Evolutionary conservation across 2,888 invertebrate species (phyloP).

Genomic region (Zeuzera pyrina): DNA sequence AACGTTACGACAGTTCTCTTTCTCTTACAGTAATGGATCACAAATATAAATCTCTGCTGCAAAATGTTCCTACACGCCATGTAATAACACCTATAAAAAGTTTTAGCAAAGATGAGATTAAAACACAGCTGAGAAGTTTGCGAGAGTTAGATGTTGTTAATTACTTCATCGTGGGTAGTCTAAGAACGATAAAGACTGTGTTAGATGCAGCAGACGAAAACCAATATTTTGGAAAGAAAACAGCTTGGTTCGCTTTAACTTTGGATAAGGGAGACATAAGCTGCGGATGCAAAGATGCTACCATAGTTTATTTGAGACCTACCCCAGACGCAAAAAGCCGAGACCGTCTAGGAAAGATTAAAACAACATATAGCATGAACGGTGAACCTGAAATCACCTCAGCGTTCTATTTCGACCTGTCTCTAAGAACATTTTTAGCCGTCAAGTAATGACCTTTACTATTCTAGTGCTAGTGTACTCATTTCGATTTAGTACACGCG

Average conservation of each 20-base stretch:
- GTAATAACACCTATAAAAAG: slow-evolving; percentile 81
- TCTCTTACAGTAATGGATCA: slow-evolving; percentile 88
- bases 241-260: slow-evolving; percentile 90
- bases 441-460: slow-evolving; percentile 76
- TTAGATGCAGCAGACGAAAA: slow-evolving; percentile 81
- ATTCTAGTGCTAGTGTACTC: slow-evolving; percentile 35
- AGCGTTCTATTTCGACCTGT: slow-evolving; percentile 91
- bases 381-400: slow-evolving; percentile 83
- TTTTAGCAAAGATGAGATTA: slow-evolving; percentile 74
- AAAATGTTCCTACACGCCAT: slow-evolving; percentile 92
- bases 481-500: slow-evolving; percentile 32
- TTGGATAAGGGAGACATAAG: slow-evolving; percentile 82
- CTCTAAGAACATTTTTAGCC: slow-evolving; percentile 79
- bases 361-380: slow-evolving; percentile 80
- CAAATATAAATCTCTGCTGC: slow-evolving; percentile 91
- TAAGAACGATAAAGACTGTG: slow-evolving; percentile 79
- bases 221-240: slow-evolving; percentile 86
- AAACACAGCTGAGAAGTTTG: slow-evolving; percentile 80
- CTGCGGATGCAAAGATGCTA: slow-evolving; percentile 84
- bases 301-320: slow-evolving; percentile 83
- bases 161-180: slow-evolving; percentile 87
- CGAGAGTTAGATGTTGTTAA: slow-evolving; percentile 90
- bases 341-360: slow-evolving; percentile 79
- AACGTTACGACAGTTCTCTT: too few relatives aligned
- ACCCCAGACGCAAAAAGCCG: slow-evolving; percentile 78